phyloP scores from a whole-genome alignment of 2,113 vertebrate species.

The Lichenostomus cassidix region DNA sequence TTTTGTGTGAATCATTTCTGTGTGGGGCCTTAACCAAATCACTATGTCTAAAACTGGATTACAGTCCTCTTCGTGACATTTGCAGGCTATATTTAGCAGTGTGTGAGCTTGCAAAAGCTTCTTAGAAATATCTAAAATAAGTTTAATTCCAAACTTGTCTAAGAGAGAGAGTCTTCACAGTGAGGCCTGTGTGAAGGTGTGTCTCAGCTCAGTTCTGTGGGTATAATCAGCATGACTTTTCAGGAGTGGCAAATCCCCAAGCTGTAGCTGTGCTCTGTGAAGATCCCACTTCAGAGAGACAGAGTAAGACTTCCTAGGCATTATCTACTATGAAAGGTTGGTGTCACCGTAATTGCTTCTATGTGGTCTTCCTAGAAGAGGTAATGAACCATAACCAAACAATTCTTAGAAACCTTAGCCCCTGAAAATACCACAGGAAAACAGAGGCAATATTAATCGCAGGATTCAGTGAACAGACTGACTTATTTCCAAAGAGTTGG shows the following conservation, averaged over 20 bases:
- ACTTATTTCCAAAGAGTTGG: neutral
- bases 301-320: neutral
- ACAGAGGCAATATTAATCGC: neutral
- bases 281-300: neutral
- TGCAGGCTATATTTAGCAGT: neutral
- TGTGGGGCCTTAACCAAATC: neutral
- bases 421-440: neutral
- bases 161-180: neutral
- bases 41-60: neutral
- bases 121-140: constrained; percentile 6
- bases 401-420: neutral
- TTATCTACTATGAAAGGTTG: neutral
- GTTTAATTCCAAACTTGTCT: neutral
- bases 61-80: neutral
- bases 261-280: neutral
- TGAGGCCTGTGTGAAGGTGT: neutral
- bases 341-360: neutral
- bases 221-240: neutral
- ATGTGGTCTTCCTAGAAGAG: neutral
- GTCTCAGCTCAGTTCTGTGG: neutral
- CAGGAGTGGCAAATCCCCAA: neutral
- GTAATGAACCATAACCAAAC: neutral
- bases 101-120: neutral
- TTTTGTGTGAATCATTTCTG: neutral
- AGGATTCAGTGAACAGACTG: neutral